These are phyloP conservation scores for Neotoxoptera formosana DNA, from an alignment of 1,140 invertebrate species.

Conservation along the genomic window DNA sequence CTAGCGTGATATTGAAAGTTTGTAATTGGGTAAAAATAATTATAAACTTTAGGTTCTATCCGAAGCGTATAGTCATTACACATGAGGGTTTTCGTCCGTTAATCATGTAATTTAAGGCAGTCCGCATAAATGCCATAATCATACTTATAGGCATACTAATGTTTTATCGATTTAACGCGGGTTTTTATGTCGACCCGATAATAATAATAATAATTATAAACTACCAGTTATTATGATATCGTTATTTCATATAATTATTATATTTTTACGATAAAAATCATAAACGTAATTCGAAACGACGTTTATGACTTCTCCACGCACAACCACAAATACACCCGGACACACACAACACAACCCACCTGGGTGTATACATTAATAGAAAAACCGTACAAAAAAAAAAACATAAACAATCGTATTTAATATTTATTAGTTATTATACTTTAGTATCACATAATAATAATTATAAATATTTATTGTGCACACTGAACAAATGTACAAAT, in stretches of 20 bases:
- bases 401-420: neutral
- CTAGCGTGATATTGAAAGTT: slow-evolving; percentile 46
- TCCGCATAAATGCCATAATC: neutral
- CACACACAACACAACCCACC: too few relatives aligned
- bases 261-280: neutral
- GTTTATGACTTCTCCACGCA: neutral
- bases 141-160: neutral
- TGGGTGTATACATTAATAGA: too few relatives aligned
- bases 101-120: slow-evolving; percentile 14
- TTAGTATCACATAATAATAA: too few relatives aligned
- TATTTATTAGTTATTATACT: neutral
- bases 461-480: too few relatives aligned
- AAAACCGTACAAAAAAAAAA: neutral
- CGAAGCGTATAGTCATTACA: neutral
- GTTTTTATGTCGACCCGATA: neutral
- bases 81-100: slow-evolving; percentile 36
- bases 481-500: neutral
- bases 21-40: slow-evolving; percentile 48
- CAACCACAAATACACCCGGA: too few relatives aligned
- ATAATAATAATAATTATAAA: neutral
- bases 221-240: neutral
- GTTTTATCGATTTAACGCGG: neutral
- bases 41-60: slow-evolving; percentile 33
- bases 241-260: neutral
- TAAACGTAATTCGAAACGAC: neutral